A percentile compares a stretch with the other conserved stretches of the same genome.
Conservation (phyloP, 1,140 invertebrate genomes). For the Calycopis cecrops region DNA sequence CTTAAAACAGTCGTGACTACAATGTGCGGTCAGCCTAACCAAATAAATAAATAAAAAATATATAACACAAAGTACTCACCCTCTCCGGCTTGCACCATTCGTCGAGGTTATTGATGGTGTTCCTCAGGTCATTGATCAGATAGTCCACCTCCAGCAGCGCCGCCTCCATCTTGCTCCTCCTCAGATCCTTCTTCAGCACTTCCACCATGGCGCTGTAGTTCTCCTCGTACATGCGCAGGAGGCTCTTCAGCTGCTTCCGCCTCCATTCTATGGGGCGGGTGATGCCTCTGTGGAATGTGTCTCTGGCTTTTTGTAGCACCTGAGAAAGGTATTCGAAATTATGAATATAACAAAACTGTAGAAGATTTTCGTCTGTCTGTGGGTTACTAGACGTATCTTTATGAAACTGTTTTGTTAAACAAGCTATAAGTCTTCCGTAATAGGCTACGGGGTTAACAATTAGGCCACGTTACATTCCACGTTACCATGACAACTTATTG, state of each 20-base stretch:
- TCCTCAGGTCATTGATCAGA: constrained; percentile 80
- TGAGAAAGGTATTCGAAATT: too few relatives aligned
- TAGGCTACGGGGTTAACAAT: too few relatives aligned
- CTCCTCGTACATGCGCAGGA: constrained; percentile 87
- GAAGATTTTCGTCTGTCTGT: not conserved
- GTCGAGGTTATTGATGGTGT: constrained; percentile 78
- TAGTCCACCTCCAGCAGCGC: constrained; percentile 80
- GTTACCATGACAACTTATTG: too few relatives aligned
- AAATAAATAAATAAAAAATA: too few relatives aligned
- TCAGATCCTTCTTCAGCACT: constrained; percentile 87
- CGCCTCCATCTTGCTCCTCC: constrained; percentile 84
- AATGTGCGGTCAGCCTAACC: too few relatives aligned
- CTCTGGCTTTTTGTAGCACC: constrained; percentile 78
- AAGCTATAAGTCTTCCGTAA: too few relatives aligned
- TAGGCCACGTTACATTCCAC: too few relatives aligned
- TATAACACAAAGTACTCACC: constrained; percentile 55
- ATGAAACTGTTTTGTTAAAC: too few relatives aligned
- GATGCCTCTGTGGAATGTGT: constrained; percentile 81
- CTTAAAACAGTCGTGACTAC: too few relatives aligned
- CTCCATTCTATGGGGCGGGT: constrained; percentile 87
- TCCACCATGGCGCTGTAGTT: constrained; percentile 82
- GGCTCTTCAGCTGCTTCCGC: constrained; percentile 83
- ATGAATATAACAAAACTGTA: constrained; percentile 7
- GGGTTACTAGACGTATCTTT: too few relatives aligned
- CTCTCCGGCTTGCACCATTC: constrained; percentile 81